Evolutionary conservation across 1,140 invertebrate genomes (phyloP).

Genomic region (Dendroctonus valens): DNA sequence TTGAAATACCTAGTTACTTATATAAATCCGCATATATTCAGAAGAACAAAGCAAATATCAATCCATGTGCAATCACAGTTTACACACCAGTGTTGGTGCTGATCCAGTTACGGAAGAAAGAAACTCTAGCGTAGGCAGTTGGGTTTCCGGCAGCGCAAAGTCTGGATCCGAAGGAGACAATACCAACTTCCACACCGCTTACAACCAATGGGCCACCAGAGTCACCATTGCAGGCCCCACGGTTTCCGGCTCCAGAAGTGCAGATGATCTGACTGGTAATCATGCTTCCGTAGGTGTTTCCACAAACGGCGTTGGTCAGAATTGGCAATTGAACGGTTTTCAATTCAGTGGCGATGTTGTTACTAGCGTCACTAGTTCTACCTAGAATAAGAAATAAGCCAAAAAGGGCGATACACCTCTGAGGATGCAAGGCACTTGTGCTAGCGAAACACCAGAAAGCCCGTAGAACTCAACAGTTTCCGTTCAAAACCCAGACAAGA

Average conservation of each 20-base stretch:
- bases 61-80: no score
- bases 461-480: no score
- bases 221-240: conserved; percentile 33
- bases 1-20: no score
- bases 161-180: conserved; percentile 29
- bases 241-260: conserved; percentile 18
- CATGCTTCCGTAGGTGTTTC: conserved; percentile 3
- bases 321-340: conserved; percentile 12
- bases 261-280: conserved; percentile 24
- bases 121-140: conserved; percentile 36
- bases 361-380: conserved; percentile 14
- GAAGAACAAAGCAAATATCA: no score
- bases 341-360: conserved; percentile 9
- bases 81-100: background rate
- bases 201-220: conserved; percentile 33
- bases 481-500: no score
- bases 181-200: conserved; percentile 26
- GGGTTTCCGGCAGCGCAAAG: conserved; percentile 17
- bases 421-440: no score
- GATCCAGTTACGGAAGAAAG: conserved; percentile 30
- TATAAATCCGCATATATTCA: no score
- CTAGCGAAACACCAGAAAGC: no score
- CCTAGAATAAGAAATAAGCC: background rate
- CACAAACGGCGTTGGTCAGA: conserved; percentile 21
- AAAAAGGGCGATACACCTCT: no score